phyloP scores from a whole-genome alignment of 2,797 vertebrate species.

The Valencia hispanica region DNA sequence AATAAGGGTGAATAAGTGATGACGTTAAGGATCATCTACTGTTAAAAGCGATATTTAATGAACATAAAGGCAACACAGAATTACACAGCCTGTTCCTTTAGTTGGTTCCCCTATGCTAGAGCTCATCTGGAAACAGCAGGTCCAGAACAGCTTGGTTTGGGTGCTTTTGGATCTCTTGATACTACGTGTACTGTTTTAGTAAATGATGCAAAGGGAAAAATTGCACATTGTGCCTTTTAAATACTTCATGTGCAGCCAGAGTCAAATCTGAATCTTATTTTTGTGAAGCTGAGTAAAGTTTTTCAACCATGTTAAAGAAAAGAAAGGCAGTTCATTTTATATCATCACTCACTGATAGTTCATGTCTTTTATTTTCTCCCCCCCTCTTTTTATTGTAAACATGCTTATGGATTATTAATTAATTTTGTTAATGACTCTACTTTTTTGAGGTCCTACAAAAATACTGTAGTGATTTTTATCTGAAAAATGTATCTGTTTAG shows the following conservation, averaged over 20 bases:
- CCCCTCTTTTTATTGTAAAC: conserved; percentile 14
- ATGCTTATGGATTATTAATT: background rate
- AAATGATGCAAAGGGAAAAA: conserved; percentile 55
- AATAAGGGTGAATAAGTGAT: background rate
- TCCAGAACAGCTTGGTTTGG: conserved; percentile 16
- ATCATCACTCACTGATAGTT: conserved; percentile 4
- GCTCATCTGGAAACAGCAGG: background rate
- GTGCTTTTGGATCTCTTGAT: conserved; percentile 39
- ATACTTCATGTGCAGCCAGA: conserved; percentile 49
- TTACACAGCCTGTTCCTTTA: too few relatives aligned
- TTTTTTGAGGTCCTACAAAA: conserved; percentile 3
- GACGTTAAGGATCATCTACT: background rate
- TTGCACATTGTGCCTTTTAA: conserved; percentile 79
- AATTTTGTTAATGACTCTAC: background rate
- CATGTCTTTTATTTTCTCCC: background rate
- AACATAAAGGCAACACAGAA: background rate
- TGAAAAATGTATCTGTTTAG: background rate
- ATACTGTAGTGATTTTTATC: background rate
- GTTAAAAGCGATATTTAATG: background rate
- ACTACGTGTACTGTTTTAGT: conserved; percentile 24
- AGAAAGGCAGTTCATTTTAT: background rate
- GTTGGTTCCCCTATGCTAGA: too few relatives aligned
- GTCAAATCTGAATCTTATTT: conserved; percentile 10
- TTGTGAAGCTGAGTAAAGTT: conserved; percentile 37
- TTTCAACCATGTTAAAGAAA: background rate